Base-by-base conservation (phyloP, 2,113 vertebrate genomes). In the Prunella fulvescens region DNA sequence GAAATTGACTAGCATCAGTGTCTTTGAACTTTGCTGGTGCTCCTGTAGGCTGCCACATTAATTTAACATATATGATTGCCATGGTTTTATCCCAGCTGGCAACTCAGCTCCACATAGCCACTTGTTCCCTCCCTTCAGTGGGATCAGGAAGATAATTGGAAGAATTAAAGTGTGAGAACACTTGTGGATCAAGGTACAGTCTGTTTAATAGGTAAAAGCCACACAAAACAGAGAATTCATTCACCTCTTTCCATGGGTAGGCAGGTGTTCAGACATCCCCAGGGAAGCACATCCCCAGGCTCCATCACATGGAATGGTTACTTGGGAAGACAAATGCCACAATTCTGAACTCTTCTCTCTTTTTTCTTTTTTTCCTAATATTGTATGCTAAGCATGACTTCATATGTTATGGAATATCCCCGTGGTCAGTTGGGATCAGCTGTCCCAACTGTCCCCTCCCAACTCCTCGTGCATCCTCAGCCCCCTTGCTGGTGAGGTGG, bases 291-390 rank as follows among this genome's bases (percentile, higher is more conserved):
- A 0, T 56, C 19, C 54, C 54, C 54, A 22, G 19, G 31, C 16
- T 62, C 42, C 0, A 0, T 50, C 28, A 10, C 11, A 7, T 11
- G 7, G 25, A 25, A 19, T 28, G 18, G 14, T 40, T 66, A 7
- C 25, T 33, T 28, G 20, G 10, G 29, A 60, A 40, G n/a, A 56
- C 28, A 81, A 92, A 69, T 31, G 11, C 26, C 1, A 0, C 10
- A 44, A 13, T 26, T 80, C 31, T 26, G 33, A 56, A 42, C 0
- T 1, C 0, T 0, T 15, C 26, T n/a, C 81, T 39, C 17, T 76
- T 62, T 31, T 11, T 61, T 31, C 51, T 65, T 69, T 19, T 19
- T 86, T 61, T 61, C 20, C 14, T 28, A 29, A 8, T 44, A 19
- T 13, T 39, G 14, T 16, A 19, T 39, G 47, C 47, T 48, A 35